These are phyloP conservation scores for Rutilus rutilus DNA, from an alignment of 2,113 vertebrate species.

Conservation along the genomic window DNA sequence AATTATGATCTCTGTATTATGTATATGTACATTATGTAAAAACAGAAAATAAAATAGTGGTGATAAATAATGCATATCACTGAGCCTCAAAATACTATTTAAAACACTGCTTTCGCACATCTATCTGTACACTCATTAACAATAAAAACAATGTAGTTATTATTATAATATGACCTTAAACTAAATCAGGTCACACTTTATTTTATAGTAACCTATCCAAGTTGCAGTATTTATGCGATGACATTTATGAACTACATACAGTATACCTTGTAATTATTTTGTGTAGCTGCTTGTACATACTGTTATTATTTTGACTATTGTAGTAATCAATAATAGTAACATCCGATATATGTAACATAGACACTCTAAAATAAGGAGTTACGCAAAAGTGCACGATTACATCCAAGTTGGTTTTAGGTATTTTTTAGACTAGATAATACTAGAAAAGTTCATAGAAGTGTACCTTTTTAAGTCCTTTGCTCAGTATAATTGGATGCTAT, in stretches of 20 bases:
- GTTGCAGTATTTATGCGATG: neutral
- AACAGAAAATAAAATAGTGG: neutral
- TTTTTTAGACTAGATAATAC: neutral
- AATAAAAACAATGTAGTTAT: neutral
- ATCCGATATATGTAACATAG: neutral
- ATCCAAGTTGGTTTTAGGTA: neutral
- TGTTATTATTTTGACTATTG: neutral
- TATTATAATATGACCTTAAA: neutral
- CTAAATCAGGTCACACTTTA: neutral
- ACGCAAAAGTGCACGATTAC: neutral
- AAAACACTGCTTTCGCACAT: neutral
- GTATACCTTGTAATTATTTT: neutral
- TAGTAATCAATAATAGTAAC: neutral
- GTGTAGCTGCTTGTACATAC: neutral
- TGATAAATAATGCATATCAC: neutral
- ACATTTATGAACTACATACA: neutral
- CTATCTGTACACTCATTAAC: neutral
- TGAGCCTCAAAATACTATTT: neutral
- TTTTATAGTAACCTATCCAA: neutral
- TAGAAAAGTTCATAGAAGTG: neutral
- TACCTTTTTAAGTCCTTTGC: conserved; percentile 35
- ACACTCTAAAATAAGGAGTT: neutral
- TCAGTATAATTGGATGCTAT: conserved; percentile 52
- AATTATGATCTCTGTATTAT: neutral
- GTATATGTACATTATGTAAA: no score